Evolutionary conservation across 2,113 vertebrate genomes (phyloP), one percentile per base, ranked within the genome.

Genomic region (Sialia sialis): DNA sequence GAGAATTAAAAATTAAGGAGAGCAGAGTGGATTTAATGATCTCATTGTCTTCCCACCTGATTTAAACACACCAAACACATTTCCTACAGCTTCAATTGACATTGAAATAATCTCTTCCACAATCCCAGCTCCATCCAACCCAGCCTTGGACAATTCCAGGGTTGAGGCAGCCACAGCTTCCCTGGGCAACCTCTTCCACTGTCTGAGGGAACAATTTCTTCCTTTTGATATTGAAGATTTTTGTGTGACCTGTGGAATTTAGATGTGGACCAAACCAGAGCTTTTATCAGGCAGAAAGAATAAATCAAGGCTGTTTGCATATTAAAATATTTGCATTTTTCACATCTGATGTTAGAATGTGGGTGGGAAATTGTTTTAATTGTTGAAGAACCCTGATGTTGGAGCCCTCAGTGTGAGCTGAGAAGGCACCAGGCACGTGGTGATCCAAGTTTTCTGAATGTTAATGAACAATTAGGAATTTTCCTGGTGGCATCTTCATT

Each of bases 401-500:
- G 68, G 92, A 88, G 26, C 78, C 41, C 46, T 30, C 68, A 90
- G 78, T 43, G 63, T 58, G 76, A 58, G 88, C 23, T 49, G 32
- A 75, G 92, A n/a, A 70, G 69, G 77, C 64, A 90, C 70, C 52
- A 83, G 67, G 74, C 14, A 22, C 11, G 4, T 91, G 32, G 68
- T 84, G 29, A 58, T 87, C 63, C 26, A 43, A 1, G 94, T 85
- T 94, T 97, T 92, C 72, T 79, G 74, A 56, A 68, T 62, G 4
- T 62, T 79, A 90, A 91, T 67, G 54, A 63, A 27, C 56, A n/a
- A 52, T 85, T 88, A 59, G 78, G 73, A 93, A 30, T 93, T 95
- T 95, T 94, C 73, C 74, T 76, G 83, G 51, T 81, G 67, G 79
- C 41, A 16, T 90, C 66, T 79, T 94, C 93, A 88, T 96, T 20